Evolutionary conservation across 53 echinoderm and acorn worm genomes (phyloP).

Genomic region (Henricia sp.): DNA sequence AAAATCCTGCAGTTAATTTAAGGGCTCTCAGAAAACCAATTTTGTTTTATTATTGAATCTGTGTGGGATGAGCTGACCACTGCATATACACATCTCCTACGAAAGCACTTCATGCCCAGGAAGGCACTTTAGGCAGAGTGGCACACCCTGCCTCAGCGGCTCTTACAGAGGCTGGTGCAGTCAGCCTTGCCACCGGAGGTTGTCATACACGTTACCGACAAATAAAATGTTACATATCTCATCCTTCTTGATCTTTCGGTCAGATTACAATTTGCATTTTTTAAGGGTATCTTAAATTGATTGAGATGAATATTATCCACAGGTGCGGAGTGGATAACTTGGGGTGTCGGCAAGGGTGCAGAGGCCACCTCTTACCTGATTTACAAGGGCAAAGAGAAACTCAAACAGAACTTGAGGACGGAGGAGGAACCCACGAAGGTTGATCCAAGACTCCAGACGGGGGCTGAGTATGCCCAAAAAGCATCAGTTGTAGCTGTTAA

Average conservation of each 20-base stretch:
- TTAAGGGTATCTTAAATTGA: not conserved
- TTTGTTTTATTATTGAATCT: too few relatives aligned
- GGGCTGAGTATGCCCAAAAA: conserved; percentile 82
- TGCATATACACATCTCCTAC: too few relatives aligned
- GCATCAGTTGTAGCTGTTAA: conserved; percentile 90
- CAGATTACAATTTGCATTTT: not conserved
- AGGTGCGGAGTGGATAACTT: conserved; percentile 89
- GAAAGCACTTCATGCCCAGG: not conserved
- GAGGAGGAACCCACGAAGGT: conserved; percentile 79
- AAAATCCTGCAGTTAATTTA: too few relatives aligned
- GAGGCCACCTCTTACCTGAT: conserved; percentile 72
- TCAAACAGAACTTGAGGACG: conserved; percentile 71
- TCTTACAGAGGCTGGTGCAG: too few relatives aligned
- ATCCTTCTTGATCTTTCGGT: too few relatives aligned
- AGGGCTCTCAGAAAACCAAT: too few relatives aligned
- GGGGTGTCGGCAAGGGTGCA: conserved; percentile 94
- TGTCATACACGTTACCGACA: too few relatives aligned
- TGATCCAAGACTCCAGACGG: conserved; percentile 88
- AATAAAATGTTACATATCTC: too few relatives aligned
- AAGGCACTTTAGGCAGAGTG: too few relatives aligned
- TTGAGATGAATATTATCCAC: not conserved
- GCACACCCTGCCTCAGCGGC: too few relatives aligned
- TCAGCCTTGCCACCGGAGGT: too few relatives aligned
- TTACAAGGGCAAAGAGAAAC: conserved; percentile 74
- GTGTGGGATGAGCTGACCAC: too few relatives aligned